Base-by-base conservation (phyloP, 2,113 vertebrate species). In the Hemiscyllium ocellatum region DNA sequence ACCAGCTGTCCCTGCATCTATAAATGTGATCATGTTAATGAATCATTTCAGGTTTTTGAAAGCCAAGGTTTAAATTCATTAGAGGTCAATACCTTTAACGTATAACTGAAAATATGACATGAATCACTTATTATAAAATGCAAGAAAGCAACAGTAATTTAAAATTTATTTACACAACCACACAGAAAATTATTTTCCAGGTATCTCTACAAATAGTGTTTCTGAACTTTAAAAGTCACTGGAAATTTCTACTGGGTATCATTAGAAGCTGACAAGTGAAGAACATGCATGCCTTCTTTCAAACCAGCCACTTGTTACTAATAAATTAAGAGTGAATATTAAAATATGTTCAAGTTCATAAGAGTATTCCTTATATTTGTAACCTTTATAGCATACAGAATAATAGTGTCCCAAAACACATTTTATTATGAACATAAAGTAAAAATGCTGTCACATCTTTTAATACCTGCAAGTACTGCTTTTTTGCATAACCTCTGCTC, bases 401-500 rank as follows among this genome's bases (percentile, higher is more conserved):
- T 61, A 61, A 65, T 93, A 93, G 65, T 91, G 33, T 4, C n/a
- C n/a, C 20, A 19, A 19, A 66, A 42, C 5, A 91, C 56, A 91
- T 37, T 93, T 93, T 68, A 66, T 24, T 93, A 22, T 22, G 61
- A 37, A 37, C 20, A n/a, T 37, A 6, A 91, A 93, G 66, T 22
- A 0, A 65, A 91, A 91, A 91, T n/a, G 89, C n/a, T 20, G n/a
- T 68, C 56, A 42, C 61, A 66, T 93, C 33, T 66, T 96, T 96
- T 97, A 96, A 96, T 98, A 99, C 99, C 99, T 99, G 99, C 99
- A 99, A 96, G 99, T 99, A 97, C 99, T 98, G 98, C 99, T 99
- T 97, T 98, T 99, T 96, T 99, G 99, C 99, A 99, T 99, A 97
- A 99, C 99, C 97, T 99, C 99, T 5, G 99, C 99, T 96, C 99